Evolutionary conservation across 1,140 invertebrate species (phyloP).

Genomic region (Cotesia glomerata): DNA sequence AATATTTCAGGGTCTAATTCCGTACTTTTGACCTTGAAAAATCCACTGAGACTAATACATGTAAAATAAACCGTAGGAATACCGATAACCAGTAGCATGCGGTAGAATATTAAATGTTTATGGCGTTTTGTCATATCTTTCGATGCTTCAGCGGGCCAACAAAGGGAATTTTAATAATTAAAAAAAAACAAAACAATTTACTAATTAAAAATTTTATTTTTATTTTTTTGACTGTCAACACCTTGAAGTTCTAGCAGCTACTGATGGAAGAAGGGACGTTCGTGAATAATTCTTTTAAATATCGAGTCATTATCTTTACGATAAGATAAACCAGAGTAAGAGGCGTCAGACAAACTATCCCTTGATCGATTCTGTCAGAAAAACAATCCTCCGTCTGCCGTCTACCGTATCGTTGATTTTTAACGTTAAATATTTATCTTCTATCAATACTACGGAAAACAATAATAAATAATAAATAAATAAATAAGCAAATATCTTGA

Average conservation of each 20-base stretch:
- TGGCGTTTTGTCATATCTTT: conserved; percentile 47
- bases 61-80: conserved; percentile 51
- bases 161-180: conserved; percentile 8
- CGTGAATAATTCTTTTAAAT: conserved; percentile 29
- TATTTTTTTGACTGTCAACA: neutral
- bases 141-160: neutral
- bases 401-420: neutral
- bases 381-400: neutral
- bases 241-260: conserved; percentile 9
- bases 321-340: conserved; percentile 26
- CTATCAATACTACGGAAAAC: neutral
- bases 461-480: neutral
- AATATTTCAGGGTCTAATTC: neutral
- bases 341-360: conserved; percentile 24
- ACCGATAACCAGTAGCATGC: conserved; percentile 47
- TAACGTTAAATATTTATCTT: neutral
- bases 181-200: conserved; percentile 5
- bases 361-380: neutral
- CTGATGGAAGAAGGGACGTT: conserved; percentile 26
- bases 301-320: conserved; percentile 29
- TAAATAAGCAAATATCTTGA: neutral
- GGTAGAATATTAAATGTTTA: conserved; percentile 45
- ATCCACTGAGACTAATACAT: conserved; percentile 37
- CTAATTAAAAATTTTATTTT: neutral
- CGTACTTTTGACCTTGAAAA: conserved; percentile 29